Evolutionary conservation across 2,113 vertebrate genomes (phyloP).

Genomic region (Turdus rufiventris): DNA sequence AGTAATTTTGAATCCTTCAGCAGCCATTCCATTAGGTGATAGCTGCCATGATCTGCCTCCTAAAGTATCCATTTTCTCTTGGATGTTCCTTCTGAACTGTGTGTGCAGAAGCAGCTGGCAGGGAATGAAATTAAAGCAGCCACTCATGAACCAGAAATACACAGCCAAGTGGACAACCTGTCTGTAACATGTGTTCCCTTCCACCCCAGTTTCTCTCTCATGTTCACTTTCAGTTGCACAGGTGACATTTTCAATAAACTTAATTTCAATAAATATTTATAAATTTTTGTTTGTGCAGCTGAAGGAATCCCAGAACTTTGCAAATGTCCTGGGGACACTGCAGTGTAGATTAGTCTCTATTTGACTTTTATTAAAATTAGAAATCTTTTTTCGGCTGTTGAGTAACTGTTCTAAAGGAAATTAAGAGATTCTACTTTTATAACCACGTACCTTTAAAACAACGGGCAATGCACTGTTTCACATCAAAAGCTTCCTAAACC

Average conservation of each 20-base stretch:
- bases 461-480: rapidly evolving
- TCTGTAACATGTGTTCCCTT: neutral
- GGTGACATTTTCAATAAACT: neutral
- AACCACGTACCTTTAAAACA: neutral
- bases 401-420: constrained; percentile 29
- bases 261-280: constrained; percentile 37
- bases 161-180: neutral
- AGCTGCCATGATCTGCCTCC: neutral
- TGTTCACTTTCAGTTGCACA: neutral
- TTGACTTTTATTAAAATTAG: constrained; percentile 41
- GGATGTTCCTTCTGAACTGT: neutral
- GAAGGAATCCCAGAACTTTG: constrained; percentile 29
- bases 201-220: neutral
- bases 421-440: neutral
- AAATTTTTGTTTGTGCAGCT: neutral
- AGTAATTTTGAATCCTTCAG: neutral
- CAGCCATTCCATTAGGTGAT: neutral
- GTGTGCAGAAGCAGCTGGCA: neutral
- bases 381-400: constrained; percentile 8
- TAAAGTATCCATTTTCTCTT: neutral
- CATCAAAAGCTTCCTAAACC: neutral
- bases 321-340: constrained; percentile 13
- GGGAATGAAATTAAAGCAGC: neutral
- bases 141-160: neutral
- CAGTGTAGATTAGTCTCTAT: neutral